Base-by-base conservation (phyloP, 2,113 vertebrate species). In the Isurus oxyrinchus region DNA sequence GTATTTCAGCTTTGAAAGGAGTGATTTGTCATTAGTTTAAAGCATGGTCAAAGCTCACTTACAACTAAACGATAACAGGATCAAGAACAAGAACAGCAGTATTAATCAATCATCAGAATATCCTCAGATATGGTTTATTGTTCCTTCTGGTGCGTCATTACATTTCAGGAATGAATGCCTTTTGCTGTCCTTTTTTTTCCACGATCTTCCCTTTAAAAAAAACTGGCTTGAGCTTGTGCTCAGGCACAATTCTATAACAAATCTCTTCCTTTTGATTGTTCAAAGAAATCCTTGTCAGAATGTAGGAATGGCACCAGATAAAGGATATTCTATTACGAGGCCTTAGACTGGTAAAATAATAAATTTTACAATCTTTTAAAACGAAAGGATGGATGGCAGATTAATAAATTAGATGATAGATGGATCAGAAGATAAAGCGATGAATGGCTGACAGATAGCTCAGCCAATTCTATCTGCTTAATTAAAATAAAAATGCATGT, bases 401-500 rank as follows among this genome's bases (percentile, higher is more conserved):
- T 76, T 95, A 95, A 95, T 95, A 95, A 95, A 95, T 95, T 95
- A 76, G 94, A 95, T 95, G 94, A 95, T 95, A 72, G 67, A 95
- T 95, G 94, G 67, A 53, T 95, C 94, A 95, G 67, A 95, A 95
- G 93, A 95, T 95, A 95, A 72, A 95, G 94, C 25, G 94, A 55
- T 95, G 94, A 95, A 95, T 69, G 94, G 66, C 23, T 95, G 94
- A 95, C 94, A 95, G 94, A 95, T 95, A 95, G 94, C 94, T 95
- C 94, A 53, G 67, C 66, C 94, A 72, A 72, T 69, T 31, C 94
- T 72, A 72, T 95, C 94, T 95, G 27, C 67, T 95, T 95, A 95
- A 95, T 95, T 95, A 95, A 95, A 95, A 95, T 95, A 94, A 94
- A 63, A 94, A 63, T 94, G 59, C 61, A 95, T 53, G 66, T 93